Evolutionary conservation across 1,140 invertebrate genomes (phyloP), one percentile per base, ranked within the genome.

Genomic region (Drosophila littoralis): DNA sequence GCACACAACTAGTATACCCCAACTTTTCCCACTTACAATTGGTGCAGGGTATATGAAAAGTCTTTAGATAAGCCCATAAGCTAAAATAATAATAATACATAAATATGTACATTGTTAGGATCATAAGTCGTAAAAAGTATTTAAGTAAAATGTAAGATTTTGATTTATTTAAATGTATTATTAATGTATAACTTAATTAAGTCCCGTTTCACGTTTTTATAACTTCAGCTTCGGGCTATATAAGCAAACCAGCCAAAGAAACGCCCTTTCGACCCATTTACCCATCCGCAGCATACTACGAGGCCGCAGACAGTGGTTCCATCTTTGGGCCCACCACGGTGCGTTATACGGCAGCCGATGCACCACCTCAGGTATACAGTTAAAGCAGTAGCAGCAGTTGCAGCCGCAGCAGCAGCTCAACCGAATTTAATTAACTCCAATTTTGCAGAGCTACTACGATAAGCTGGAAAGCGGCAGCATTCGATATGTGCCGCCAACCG

Each of bases 301-400:
- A 80, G 59, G 55, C 69, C 4, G 68, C 78, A 6, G 60, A 57
- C 7, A 72, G 38, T 17, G 66, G 61, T 32, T 60, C 69, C 36
- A 60, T 83, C 48, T 88, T 89, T 43, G 84, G 73, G 55, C 84
- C 84, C 17, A 89, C 84, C 1, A 88, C 84, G 9, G 64, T 88
- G 10, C 84, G 84, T 10, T 88, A 88, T 42, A 80, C 85, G 10
- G 63, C 80, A 33, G 82, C 82, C 28, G 82, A 86, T 15, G 82
- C 82, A 35, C 73, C 59, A 36, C 72, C 79, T 7, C 83, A 86
- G 69, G 82, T 86, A 69, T 35, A 59, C 46, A 22, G 15, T 3
- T 28, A 35, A 12, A 42, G 2, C 33, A 36, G 9, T 6, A 40
- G 1, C 48, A 42, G 45, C 15, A 36, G 13, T 17, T 51, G 15